phyloP scores from a whole-genome alignment of 2,888 invertebrate genomes.

The Cerceris ruficornis region DNA sequence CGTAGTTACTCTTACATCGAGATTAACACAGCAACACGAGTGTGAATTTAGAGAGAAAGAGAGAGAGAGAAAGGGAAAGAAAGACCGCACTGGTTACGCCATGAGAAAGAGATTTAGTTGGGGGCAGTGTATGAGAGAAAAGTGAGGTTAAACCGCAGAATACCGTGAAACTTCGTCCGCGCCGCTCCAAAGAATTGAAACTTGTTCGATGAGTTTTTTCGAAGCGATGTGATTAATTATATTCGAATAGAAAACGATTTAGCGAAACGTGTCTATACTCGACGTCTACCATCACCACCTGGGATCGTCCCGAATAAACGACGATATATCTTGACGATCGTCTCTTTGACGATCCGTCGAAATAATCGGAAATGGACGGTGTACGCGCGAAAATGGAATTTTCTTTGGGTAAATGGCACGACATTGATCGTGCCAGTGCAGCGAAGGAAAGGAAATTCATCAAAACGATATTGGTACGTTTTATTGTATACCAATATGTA shows the following conservation, averaged over 20 bases:
- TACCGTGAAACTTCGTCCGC: conserved; percentile 71
- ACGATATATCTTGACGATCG: conserved; percentile 50
- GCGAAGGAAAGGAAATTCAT: not conserved
- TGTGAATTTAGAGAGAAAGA: conserved; percentile 9
- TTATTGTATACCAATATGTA: not conserved
- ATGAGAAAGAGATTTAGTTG: not conserved
- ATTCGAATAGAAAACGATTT: conserved; percentile 64
- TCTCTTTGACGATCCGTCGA: conserved; percentile 53
- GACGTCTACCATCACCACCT: conserved; percentile 62
- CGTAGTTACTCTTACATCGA: conserved; percentile 57
- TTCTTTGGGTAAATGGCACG: not conserved
- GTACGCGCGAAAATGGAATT: conserved; percentile 1
- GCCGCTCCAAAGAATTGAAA: conserved; percentile 79
- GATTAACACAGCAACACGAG: conserved; percentile 47
- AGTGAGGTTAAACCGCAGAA: conserved; percentile 13
- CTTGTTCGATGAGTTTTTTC: conserved; percentile 78
- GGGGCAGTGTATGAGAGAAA: not conserved
- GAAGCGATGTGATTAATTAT: conserved; percentile 65
- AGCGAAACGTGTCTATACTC: conserved; percentile 71
- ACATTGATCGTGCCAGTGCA: not conserved
- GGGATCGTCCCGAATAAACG: conserved; percentile 54
- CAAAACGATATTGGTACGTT: not conserved
- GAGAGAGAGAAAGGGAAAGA: not conserved
- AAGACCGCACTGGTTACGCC: not conserved
- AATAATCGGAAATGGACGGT: conserved; percentile 29